phyloP scores from a whole-genome alignment of 2,888 invertebrate species.

The Piscicola geometra region DNA sequence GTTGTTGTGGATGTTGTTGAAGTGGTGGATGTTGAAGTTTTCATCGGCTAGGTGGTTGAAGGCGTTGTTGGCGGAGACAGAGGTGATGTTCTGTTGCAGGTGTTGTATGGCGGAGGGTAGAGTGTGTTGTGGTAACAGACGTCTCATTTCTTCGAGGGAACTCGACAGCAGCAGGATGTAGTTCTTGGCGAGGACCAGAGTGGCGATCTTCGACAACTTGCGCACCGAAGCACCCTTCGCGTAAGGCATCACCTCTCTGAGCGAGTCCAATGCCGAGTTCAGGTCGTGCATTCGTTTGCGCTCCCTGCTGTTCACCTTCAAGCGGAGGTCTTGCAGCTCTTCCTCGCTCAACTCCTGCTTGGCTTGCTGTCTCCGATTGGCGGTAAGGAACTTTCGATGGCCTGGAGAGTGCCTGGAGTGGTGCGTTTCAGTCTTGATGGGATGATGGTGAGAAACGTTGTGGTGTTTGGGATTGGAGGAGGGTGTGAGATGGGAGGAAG shows the following conservation, averaged over 20 bases:
- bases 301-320: slow-evolving; percentile 59
- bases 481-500: background rate
- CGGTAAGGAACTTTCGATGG: background rate
- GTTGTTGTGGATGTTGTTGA: background rate
- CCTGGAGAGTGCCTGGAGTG: background rate
- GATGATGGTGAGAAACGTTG: too few species aligned
- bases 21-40: background rate
- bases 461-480: background rate
- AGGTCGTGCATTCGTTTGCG: slow-evolving; percentile 59
- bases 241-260: slow-evolving; percentile 56
- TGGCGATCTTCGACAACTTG: slow-evolving; percentile 55
- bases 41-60: background rate
- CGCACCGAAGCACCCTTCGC: slow-evolving; percentile 54
- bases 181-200: slow-evolving; percentile 53
- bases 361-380: background rate
- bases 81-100: background rate
- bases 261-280: slow-evolving; percentile 56
- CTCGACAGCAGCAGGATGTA: slow-evolving; percentile 54
- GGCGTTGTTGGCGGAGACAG: background rate
- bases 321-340: slow-evolving; percentile 50
- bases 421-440: too few species aligned
- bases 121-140: slow-evolving; percentile 50
- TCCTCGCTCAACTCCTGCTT: slow-evolving; percentile 42
- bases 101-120: background rate
- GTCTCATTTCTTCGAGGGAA: slow-evolving; percentile 55